phyloP scores from a whole-genome alignment of 2,888 invertebrate genomes.

The Metalampra italica region DNA sequence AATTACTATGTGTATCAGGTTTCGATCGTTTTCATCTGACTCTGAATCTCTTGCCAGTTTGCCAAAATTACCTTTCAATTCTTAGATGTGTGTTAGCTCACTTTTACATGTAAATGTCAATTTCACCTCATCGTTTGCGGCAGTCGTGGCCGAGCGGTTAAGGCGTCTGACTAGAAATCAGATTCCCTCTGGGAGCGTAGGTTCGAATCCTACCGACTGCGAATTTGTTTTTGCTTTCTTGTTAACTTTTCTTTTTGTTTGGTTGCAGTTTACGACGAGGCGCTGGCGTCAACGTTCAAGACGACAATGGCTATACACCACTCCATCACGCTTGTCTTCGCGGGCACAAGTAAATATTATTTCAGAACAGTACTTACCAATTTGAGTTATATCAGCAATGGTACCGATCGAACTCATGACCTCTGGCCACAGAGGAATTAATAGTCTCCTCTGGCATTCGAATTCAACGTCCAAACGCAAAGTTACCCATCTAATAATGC shows the following conservation, averaged over 20 bases:
- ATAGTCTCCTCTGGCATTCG: too few relatives aligned
- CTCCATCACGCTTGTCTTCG: conserved; percentile 96
- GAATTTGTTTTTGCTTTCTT: conserved; percentile 43
- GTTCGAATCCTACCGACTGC: conserved; percentile 94
- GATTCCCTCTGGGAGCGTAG: conserved; percentile 94
- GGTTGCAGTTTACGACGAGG: conserved; percentile 89
- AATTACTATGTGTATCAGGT: too few relatives aligned
- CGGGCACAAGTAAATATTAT: conserved; percentile 86
- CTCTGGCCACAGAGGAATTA: too few relatives aligned
- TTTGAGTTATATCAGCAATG: too few relatives aligned
- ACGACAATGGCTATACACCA: conserved; percentile 94
- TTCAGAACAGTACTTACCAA: too few relatives aligned
- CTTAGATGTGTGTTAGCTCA: too few relatives aligned
- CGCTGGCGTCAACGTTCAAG: conserved; percentile 95
- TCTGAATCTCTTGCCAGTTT: too few relatives aligned
- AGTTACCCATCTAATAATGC: too few relatives aligned
- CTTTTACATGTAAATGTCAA: conserved; percentile 12
- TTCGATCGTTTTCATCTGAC: too few relatives aligned
- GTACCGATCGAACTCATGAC: too few relatives aligned
- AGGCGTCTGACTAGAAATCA: conserved; percentile 94
- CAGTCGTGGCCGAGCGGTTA: conserved; percentile 93
- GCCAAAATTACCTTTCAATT: too few relatives aligned
- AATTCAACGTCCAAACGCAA: too few relatives aligned
- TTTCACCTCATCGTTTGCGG: conserved; percentile 32
- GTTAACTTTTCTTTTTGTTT: conserved; percentile 24